phyloP scores from a whole-genome alignment of 2,113 vertebrate genomes.

The Hassar affinis region DNA sequence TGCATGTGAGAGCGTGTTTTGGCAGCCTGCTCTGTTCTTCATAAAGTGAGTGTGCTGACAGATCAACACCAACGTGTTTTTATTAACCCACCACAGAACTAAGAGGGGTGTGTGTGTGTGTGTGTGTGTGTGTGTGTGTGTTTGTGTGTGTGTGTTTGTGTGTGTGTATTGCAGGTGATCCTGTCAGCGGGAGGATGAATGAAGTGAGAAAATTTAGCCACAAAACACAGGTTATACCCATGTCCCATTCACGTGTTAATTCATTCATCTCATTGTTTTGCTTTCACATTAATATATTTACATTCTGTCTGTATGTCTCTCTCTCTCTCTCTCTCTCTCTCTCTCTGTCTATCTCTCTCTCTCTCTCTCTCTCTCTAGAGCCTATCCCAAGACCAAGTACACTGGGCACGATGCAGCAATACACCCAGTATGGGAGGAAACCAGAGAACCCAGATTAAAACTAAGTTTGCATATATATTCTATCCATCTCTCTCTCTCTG shows the following conservation, averaged over 20 bases:
- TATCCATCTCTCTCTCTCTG: not conserved
- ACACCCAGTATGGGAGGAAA: not conserved
- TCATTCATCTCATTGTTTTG: constrained; percentile 16
- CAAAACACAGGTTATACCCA: not conserved
- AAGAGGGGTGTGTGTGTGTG: not conserved
- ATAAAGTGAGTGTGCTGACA: constrained; percentile 44
- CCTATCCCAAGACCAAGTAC: not conserved
- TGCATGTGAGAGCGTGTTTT: constrained; percentile 61
- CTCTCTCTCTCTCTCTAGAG: not conserved
- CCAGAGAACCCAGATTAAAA: not conserved
- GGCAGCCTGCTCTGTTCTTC: constrained; percentile 55
- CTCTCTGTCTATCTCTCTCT: not conserved
- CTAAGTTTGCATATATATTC: not conserved
- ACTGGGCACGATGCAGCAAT: not conserved
- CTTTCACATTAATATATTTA: not conserved
- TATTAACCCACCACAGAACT: constrained; percentile 34
- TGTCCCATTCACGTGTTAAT: not conserved
- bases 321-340: not conserved
- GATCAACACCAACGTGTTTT: constrained; percentile 35
- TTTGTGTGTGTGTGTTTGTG: not conserved
- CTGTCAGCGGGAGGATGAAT: constrained; percentile 40
- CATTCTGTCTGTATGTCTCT: not conserved
- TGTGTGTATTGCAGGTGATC: constrained; percentile 17
- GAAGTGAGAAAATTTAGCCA: constrained; percentile 6
- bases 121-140: too few relatives aligned